A percentile compares a stretch with the other conserved stretches of the same genome.
Evolutionary conservation across 2,888 invertebrate species (phyloP).

Genomic region (Cephus pulcher): DNA sequence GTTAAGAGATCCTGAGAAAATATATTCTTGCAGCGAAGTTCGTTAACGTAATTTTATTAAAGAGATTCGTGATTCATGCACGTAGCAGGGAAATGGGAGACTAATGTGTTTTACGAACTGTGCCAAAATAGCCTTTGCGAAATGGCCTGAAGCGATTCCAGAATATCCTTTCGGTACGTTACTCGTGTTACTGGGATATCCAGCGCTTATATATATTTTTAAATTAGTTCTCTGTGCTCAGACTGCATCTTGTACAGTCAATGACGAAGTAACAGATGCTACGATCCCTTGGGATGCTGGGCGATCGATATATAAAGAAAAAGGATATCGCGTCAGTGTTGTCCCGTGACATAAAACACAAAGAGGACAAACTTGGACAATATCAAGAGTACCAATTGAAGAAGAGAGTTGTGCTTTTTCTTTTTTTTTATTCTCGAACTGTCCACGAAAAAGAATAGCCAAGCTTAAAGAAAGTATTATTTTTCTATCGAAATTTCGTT

Average conservation of each 20-base stretch:
- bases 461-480: not conserved
- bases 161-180: conserved; percentile 7
- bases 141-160: conserved; percentile 9
- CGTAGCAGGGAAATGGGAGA: conserved; percentile 14
- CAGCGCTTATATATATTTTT: not conserved
- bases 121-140: conserved; percentile 29
- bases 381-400: not conserved
- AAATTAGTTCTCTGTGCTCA: not conserved
- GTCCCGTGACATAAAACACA: not conserved
- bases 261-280: not conserved
- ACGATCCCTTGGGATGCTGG: not conserved
- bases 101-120: conserved; percentile 38
- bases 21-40: not conserved
- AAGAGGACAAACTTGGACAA: not conserved
- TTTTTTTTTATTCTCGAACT: not conserved
- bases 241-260: not conserved
- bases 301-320: not conserved
- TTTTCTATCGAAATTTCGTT: not conserved
- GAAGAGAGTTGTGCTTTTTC: not conserved
- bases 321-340: not conserved
- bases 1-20: not conserved
- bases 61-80: not conserved
- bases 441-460: not conserved
- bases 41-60: not conserved
- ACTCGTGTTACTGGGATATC: not conserved